Percentiles rank a stretch among this genome's conserved stretches.
These are phyloP conservation scores for Diplolepis rosae DNA, from an alignment of 2,888 invertebrate species.

Conservation along the genomic window DNA sequence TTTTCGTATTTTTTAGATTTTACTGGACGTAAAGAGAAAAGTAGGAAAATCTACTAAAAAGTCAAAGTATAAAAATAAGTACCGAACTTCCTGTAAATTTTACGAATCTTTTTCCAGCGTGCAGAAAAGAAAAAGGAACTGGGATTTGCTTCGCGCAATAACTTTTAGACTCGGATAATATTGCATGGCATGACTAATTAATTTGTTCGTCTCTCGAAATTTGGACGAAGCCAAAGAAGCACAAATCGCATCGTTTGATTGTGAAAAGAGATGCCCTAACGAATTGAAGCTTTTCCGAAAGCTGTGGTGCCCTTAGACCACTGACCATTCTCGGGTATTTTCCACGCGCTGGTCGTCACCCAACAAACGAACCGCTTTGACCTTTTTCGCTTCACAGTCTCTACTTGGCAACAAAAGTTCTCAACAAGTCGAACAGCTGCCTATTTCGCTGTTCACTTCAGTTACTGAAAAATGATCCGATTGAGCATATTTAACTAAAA, in stretches of 20 bases:
- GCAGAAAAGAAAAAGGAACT: not conserved
- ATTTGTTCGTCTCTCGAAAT: not conserved
- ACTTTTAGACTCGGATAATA: not conserved
- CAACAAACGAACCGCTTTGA: not conserved
- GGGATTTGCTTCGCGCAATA: not conserved
- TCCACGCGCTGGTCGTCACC: not conserved
- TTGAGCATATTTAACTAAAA: not conserved
- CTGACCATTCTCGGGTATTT: not conserved
- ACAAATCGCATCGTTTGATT: not conserved
- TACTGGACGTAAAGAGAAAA: no score
- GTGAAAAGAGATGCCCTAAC: not conserved
- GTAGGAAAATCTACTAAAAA: no score
- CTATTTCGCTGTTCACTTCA: not conserved
- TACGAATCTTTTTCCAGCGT: no score
- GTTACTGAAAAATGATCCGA: not conserved
- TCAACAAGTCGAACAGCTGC: not conserved
- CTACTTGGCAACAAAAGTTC: not conserved
- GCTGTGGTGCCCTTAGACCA: not conserved
- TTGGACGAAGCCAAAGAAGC: not conserved
- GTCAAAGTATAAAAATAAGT: no score
- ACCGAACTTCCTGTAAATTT: no score
- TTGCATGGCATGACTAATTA: not conserved
- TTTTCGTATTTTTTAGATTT: no score
- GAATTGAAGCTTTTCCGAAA: not conserved
- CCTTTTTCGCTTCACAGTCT: not conserved